Evolutionary conservation across 2,797 vertebrate genomes (phyloP), one percentile per base, ranked within the genome.

Genomic region (Manis pentadactyla): DNA sequence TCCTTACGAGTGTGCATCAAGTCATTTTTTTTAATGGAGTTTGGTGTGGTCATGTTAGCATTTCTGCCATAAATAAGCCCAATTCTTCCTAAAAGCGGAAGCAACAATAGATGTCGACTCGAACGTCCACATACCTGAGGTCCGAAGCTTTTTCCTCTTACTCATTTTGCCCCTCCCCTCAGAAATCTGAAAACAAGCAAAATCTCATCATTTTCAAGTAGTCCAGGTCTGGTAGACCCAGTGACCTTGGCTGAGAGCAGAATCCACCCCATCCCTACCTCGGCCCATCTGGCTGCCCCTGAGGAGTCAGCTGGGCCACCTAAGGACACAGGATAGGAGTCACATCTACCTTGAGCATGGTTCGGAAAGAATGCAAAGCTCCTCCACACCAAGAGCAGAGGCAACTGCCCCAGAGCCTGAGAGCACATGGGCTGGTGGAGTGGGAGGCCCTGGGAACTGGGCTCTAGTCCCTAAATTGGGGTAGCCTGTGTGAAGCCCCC

Each of bases 71-170:
- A 53, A 53, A 82, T 27, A 77, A 74, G 39, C 55, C 53, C 66
- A 29, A 21, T 23, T 59, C 7, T 51, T 78, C 51, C 51, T 29
- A 23, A 1, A 29, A 63, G 66, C 29, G 86, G 51, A 89, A 46
- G 57, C 29, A 75, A 29, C 29, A 74, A 87, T 61, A 23, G 53
- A 77, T 23, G 31, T 63, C 27, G 53, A 17, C 12, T 21, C 37
- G 42, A 90, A 66, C 4, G 12, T 21, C 31, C 68, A 93, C 75
- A 90, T 97, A 98, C 98, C 98, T 98, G 97, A 84, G 49, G 71
- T 93, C 5, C 64, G 94, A 37, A 57, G 68, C 59, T 96, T 96
- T 93, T 93, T 98, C 91, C 96, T 98, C 93, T 98, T 98, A 86
- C 49, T 97, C 98, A 98, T 98, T 59, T 92, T 96, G 27, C 59